Evolutionary conservation across 2,888 invertebrate species (phyloP), one percentile per base, ranked within the genome.

Genomic region (Lymantria dispar): DNA sequence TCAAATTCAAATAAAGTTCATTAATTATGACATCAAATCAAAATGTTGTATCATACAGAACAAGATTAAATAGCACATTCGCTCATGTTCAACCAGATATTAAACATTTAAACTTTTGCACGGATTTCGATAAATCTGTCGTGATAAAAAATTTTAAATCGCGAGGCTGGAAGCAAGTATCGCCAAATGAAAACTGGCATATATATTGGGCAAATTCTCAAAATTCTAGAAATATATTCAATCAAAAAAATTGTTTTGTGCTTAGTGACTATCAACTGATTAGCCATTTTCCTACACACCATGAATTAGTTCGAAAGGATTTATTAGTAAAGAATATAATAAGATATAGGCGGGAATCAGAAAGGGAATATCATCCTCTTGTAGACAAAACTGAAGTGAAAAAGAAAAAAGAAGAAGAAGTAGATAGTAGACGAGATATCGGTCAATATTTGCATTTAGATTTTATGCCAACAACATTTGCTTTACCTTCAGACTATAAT

Each of bases 251-350:
- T 53, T 83, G 83, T 22, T 80, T 80, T 49, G 68, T 80, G 33
- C 81, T 84, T 77, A 95, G 95, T 65, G 98, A 98, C 81, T 96
- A 97, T 88, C 98, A 98, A 87, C 94, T 97, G 44, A 97, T 98
- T 52, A 98, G 98, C 86, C 98, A 98, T 80, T 98, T 98, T 78
- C 98, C 98, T 0, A 98, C 98, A 80, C 98, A 98, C 57, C 97
- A 98, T 74, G 98, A 99, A 80, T 88, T 99, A 48, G 98, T 98
- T 0, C 93, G 99, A 11, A 99, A 99, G 85, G 99, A 99, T 91
- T 92, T 99, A 49, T 92, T 99, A 62, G 98, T 99, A 45, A 98
- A 98, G 86, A 98, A 99, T 78, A 98, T 99, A 44, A 98, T 98
- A 80, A 91, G 98, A 30, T 99, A 98, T 80, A 92, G 98, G 47